phyloP scores from a whole-genome alignment of 2,888 invertebrate species.

The Tridacna gigas region DNA sequence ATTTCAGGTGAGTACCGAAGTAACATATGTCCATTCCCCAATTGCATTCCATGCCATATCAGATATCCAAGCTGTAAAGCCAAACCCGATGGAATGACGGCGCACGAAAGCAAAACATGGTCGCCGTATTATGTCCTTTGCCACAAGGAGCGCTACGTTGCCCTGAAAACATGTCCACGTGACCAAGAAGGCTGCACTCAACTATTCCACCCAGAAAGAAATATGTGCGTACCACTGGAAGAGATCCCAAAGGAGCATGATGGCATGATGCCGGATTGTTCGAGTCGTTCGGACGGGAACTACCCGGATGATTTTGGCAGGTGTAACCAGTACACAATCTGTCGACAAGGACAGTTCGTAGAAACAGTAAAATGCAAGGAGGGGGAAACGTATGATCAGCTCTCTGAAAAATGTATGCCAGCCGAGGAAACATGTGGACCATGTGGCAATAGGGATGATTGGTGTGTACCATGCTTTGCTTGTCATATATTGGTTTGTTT shows the following conservation, averaged over 20 bases:
- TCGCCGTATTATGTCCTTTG: slow-evolving; percentile 60
- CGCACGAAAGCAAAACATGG: slow-evolving; percentile 50
- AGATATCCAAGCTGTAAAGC: slow-evolving; percentile 56
- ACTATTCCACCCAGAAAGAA: slow-evolving; percentile 63
- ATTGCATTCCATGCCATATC: slow-evolving; percentile 59
- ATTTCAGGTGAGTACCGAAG: slow-evolving; percentile 60
- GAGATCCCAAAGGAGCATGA: slow-evolving; percentile 68
- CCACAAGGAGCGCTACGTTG: slow-evolving; percentile 48
- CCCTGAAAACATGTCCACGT: slow-evolving; percentile 31
- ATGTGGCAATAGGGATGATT: slow-evolving; percentile 44
- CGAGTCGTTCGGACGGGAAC: slow-evolving; percentile 55
- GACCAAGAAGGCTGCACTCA: slow-evolving; percentile 54
- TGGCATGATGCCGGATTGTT: slow-evolving; percentile 65
- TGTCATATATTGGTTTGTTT: no score
- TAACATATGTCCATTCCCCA: slow-evolving; percentile 43
- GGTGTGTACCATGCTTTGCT: no score
- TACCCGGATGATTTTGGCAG: slow-evolving; percentile 68
- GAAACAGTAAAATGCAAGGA: slow-evolving; percentile 40
- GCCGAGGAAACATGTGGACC: slow-evolving; percentile 43
- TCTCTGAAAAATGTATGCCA: slow-evolving; percentile 23
- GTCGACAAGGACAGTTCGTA: slow-evolving; percentile 49
- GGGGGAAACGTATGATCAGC: slow-evolving; percentile 46
- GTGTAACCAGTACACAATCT: slow-evolving; percentile 70
- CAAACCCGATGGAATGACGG: slow-evolving; percentile 53
- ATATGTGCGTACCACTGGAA: slow-evolving; percentile 60